These are phyloP conservation scores for Dasysyrphus tricinctus DNA, from an alignment of 2,888 invertebrate genomes.

Conservation along the genomic window DNA sequence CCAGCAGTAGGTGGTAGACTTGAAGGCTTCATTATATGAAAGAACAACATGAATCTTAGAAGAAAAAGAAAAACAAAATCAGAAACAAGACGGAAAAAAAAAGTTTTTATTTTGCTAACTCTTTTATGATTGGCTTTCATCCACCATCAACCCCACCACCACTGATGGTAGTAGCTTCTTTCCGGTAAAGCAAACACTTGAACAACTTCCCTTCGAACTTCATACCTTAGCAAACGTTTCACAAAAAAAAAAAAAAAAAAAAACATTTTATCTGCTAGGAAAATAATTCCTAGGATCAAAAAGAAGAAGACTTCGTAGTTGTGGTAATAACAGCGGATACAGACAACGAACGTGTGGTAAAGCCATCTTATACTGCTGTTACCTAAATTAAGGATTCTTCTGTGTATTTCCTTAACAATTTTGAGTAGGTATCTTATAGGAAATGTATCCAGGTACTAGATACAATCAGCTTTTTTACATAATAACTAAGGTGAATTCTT, in stretches of 20 bases:
- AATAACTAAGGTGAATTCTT: conserved; percentile 6
- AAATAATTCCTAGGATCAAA: background rate
- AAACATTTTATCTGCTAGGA: conserved; percentile 17
- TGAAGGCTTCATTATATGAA: conserved; percentile 41
- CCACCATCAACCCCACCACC: conserved; percentile 27
- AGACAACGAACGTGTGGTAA: conserved; percentile 75
- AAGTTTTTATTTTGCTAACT: conserved; percentile 16
- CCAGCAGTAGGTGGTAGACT: conserved; percentile 27
- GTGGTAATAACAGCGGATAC: conserved; percentile 64
- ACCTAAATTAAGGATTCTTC: conserved; percentile 74
- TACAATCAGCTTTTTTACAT: conserved; percentile 21
- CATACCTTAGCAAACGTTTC: background rate
- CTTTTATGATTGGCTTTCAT: conserved; percentile 48
- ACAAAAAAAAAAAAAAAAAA: background rate
- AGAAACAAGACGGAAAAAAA: conserved; percentile 9
- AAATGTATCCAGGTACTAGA: background rate
- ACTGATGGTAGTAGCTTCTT: conserved; percentile 37
- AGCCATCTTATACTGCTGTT: conserved; percentile 76
- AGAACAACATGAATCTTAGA: conserved; percentile 29
- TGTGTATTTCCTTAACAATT: conserved; percentile 1
- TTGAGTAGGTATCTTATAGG: background rate
- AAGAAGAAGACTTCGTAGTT: conserved; percentile 19
- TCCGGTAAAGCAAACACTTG: conserved; percentile 53
- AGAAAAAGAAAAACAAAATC: conserved; percentile 6
- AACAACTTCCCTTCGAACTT: conserved; percentile 31